These are phyloP conservation scores for Agrilus cyanescens DNA, from an alignment of 2,888 invertebrate genomes.

Conservation along the genomic window DNA sequence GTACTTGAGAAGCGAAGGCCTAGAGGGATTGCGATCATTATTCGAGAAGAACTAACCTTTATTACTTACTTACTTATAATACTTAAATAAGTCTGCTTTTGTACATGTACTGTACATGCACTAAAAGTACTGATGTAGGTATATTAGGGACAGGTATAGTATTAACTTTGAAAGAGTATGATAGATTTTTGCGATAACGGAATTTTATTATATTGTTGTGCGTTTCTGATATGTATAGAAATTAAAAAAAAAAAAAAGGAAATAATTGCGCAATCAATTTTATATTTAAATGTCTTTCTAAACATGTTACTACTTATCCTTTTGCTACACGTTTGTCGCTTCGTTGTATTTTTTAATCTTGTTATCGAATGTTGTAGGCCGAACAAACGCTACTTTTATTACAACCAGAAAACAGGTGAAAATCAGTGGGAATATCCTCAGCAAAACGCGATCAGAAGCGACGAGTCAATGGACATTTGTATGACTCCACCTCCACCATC, in stretches of 20 bases:
- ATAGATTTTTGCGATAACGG: background rate
- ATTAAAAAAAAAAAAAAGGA: background rate
- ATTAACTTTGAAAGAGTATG: constrained; percentile 3
- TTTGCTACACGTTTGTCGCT: constrained; percentile 5
- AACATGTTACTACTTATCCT: background rate
- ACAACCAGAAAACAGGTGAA: constrained; percentile 44
- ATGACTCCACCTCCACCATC: constrained; percentile 44
- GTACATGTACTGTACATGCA: background rate
- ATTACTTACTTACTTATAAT: background rate
- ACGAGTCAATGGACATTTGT: constrained; percentile 49
- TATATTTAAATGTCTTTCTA: background rate
- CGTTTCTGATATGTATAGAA: too few relatives aligned
- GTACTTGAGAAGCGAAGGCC: background rate
- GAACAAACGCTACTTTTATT: constrained; percentile 57
- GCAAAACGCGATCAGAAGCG: constrained; percentile 36
- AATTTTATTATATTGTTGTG: too few relatives aligned
- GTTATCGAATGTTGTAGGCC: constrained; percentile 40
- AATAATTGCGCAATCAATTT: background rate
- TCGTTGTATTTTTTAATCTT: constrained; percentile 10
- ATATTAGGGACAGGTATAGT: constrained; percentile 3
- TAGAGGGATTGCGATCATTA: background rate
- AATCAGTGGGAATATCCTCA: constrained; percentile 55
- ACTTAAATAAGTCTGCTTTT: too few relatives aligned
- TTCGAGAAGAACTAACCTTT: background rate
- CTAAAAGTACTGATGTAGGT: too few relatives aligned